Evolutionary conservation across 2,113 vertebrate species (phyloP).

Genomic region (Addax nasomaculatus): DNA sequence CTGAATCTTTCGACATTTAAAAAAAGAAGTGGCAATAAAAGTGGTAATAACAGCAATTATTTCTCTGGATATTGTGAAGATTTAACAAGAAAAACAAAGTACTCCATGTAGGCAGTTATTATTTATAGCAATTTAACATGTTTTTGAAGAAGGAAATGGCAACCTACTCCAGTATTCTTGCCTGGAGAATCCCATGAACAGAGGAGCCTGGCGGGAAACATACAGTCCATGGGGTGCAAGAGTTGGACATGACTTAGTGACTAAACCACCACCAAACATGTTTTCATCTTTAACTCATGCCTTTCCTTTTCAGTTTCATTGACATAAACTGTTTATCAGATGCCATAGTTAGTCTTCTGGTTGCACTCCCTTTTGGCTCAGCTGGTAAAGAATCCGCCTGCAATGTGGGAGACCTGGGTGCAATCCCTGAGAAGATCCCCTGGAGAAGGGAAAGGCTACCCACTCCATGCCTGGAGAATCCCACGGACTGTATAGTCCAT

Average conservation of each 20-base stretch:
- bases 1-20: not conserved
- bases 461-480: not conserved
- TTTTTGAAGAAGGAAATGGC: not conserved
- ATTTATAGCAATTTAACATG: not conserved
- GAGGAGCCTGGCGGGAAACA: not conserved
- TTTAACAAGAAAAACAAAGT: not conserved
- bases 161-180: not conserved
- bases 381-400: not conserved
- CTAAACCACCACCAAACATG: not conserved
- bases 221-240: not conserved
- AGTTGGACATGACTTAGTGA: not conserved
- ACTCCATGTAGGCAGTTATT: not conserved
- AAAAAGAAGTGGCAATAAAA: not conserved
- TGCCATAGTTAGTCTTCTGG: not conserved
- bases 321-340: not conserved
- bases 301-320: not conserved
- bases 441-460: not conserved
- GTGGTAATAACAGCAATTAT: not conserved
- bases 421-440: not conserved
- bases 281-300: not conserved
- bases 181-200: not conserved
- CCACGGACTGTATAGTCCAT: not conserved
- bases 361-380: not conserved
- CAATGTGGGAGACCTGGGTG: not conserved
- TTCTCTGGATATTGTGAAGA: not conserved